These are phyloP conservation scores for Megalopta genalis DNA, from an alignment of 1,140 invertebrate genomes.

Conservation along the genomic window DNA sequence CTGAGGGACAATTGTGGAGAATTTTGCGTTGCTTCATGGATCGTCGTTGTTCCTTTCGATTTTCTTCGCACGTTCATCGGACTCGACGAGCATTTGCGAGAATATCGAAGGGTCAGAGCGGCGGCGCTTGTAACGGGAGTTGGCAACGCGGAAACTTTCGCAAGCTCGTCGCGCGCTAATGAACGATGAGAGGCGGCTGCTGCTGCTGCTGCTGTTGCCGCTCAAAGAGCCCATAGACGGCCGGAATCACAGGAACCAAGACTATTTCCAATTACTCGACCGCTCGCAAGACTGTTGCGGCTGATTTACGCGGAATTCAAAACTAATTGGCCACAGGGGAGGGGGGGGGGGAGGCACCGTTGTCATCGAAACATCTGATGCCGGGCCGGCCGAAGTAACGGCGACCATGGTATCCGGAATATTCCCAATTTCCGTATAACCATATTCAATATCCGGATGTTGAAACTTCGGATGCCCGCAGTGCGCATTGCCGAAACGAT, in stretches of 20 bases:
- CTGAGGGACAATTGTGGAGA: too few species aligned
- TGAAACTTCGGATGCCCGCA: conserved; percentile 48
- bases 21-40: too few species aligned
- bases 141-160: too few species aligned
- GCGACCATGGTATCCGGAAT: conserved; percentile 44
- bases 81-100: too few species aligned
- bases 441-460: conserved; percentile 53
- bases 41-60: too few species aligned
- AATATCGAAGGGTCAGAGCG: too few species aligned
- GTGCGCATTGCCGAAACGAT: conserved; percentile 53
- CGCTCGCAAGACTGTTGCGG: neutral
- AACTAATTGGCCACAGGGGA: conserved; percentile 44
- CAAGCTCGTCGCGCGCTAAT: too few species aligned
- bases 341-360: too few species aligned
- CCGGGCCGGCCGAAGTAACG: conserved; percentile 29
- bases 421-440: conserved; percentile 52
- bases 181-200: neutral
- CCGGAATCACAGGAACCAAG: neutral
- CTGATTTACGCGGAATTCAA: conserved; percentile 44
- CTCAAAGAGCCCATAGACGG: neutral
- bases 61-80: too few species aligned
- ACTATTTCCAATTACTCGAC: conserved; percentile 23
- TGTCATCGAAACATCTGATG: conserved; percentile 48
- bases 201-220: too few species aligned
- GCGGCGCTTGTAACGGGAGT: too few species aligned